Percentiles rank a stretch among this genome's conserved stretches.
Evolutionary conservation across 1,140 invertebrate species (phyloP).

Genomic region (Hyles vespertilio): DNA sequence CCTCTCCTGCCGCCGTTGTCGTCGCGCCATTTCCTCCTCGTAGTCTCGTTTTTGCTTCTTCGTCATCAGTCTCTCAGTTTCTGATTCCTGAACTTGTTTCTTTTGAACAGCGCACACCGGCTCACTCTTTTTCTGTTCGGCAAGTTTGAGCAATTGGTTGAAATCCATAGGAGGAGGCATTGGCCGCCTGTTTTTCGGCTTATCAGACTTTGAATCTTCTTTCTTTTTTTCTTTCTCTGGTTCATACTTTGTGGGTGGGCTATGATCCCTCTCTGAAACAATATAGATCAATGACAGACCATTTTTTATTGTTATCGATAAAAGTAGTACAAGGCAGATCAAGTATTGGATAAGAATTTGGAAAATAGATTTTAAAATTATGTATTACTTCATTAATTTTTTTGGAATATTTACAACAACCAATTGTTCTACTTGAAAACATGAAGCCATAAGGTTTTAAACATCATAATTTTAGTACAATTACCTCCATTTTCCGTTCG

Average conservation of each 20-base stretch:
- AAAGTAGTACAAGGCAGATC: too few species aligned
- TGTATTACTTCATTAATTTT: too few species aligned
- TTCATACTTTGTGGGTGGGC: conserved; percentile 61
- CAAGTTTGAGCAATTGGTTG: conserved; percentile 84
- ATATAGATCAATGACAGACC: not conserved
- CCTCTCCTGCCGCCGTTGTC: conserved; percentile 54
- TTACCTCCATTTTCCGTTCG: conserved; percentile 63
- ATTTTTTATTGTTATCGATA: not conserved
- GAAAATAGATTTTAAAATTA: too few species aligned
- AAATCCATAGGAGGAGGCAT: conserved; percentile 86
- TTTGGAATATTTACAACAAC: too few species aligned
- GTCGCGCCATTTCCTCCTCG: conserved; percentile 77
- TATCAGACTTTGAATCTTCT: conserved; percentile 73
- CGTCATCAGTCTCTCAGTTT: conserved; percentile 84
- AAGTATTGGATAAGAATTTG: too few species aligned
- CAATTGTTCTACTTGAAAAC: too few species aligned
- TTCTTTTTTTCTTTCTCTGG: conserved; percentile 72
- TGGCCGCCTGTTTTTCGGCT: conserved; percentile 73
- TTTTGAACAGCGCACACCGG: conserved; percentile 80
- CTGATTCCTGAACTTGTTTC: conserved; percentile 77
- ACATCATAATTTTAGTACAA: not conserved
- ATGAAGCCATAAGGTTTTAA: too few species aligned
- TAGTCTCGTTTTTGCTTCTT: conserved; percentile 87
- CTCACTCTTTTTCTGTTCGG: conserved; percentile 89
- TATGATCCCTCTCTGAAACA: conserved; percentile 47